Conservation (phyloP, 2,797 vertebrate genomes). For the Sternotherus odoratus region DNA sequence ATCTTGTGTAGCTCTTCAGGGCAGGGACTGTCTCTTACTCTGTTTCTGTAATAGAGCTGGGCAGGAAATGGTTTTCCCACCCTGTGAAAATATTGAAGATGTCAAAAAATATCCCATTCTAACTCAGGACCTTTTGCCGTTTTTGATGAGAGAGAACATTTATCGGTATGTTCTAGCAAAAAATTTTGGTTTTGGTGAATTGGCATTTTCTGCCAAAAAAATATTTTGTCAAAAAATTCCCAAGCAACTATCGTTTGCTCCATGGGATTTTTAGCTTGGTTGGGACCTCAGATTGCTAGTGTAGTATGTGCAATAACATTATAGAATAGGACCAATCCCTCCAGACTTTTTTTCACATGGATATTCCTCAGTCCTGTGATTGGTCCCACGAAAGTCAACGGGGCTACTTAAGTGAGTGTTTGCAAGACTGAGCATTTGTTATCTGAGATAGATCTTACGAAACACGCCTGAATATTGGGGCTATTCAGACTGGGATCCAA, state of each 20-base stretch:
- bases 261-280: not conserved
- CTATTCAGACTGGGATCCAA: not conserved
- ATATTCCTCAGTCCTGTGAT: not conserved
- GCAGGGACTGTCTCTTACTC: accelerated
- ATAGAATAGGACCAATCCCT: not conserved
- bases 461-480: not conserved
- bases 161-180: not conserved
- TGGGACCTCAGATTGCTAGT: accelerated
- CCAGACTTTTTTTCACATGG: not conserved
- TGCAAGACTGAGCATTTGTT: not conserved
- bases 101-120: not conserved
- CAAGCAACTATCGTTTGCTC: not conserved
- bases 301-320: not conserved
- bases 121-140: not conserved
- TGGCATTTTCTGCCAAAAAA: not conserved
- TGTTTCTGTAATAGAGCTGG: not conserved
- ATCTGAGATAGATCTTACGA: not conserved
- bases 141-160: not conserved
- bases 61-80: not conserved
- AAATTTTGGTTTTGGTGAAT: not conserved
- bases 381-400: not conserved
- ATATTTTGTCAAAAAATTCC: not conserved
- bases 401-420: not conserved
- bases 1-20: not conserved
- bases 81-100: not conserved